These are phyloP conservation scores for Dufourea novaeangliae DNA, from an alignment of 1,140 invertebrate genomes.

Conservation along the genomic window DNA sequence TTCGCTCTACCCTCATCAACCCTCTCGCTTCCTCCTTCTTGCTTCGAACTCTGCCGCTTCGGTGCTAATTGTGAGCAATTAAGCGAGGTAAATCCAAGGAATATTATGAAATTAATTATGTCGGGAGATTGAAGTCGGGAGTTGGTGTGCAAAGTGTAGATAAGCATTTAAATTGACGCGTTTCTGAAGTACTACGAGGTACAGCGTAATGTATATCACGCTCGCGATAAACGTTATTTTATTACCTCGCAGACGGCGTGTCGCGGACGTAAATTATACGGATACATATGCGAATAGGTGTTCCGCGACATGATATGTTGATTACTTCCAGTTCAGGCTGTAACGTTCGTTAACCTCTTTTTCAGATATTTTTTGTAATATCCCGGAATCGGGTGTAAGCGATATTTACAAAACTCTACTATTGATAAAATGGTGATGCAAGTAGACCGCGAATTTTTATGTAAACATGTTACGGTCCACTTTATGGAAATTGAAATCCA, in stretches of 20 bases:
- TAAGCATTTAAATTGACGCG: conserved; percentile 63
- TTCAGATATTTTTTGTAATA: neutral
- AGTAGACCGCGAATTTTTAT: too few relatives aligned
- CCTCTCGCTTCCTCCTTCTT: neutral
- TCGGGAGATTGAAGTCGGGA: conserved; percentile 40
- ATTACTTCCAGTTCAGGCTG: neutral
- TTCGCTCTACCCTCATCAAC: neutral
- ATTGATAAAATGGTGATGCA: too few relatives aligned
- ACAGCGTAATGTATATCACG: neutral
- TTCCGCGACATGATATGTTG: neutral
- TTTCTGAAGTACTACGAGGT: conserved; percentile 11
- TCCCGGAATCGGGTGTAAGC: too few relatives aligned
- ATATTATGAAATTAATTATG: conserved; percentile 66
- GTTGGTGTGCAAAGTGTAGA: conserved; percentile 49
- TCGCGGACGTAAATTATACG: neutral
- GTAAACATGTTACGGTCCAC: too few relatives aligned
- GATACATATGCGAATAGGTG: neutral
- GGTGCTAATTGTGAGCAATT: conserved; percentile 64
- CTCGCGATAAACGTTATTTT: conserved; percentile 35
- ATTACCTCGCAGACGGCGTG: neutral
- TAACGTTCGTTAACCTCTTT: neutral
- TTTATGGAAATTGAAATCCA: too few relatives aligned
- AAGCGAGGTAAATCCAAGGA: conserved; percentile 57
- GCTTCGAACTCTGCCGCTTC: conserved; percentile 10
- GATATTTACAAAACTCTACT: too few relatives aligned